A percentile compares a stretch with the other conserved stretches of the same genome.
These are phyloP conservation scores for Cryptotermes secundus DNA, from an alignment of 1,140 invertebrate species.

Conservation along the genomic window DNA sequence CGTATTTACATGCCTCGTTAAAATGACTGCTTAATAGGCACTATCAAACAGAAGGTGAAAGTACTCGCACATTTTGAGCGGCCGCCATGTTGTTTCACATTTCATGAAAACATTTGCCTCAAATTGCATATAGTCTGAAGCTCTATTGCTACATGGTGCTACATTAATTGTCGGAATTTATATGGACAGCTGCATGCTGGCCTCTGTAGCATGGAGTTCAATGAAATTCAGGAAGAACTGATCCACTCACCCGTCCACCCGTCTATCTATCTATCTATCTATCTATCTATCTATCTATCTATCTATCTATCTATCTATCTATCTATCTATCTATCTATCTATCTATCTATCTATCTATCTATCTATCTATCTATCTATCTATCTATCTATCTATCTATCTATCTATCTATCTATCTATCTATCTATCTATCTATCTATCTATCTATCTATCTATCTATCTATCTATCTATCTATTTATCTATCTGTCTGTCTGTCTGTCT, in stretches of 20 bases:
- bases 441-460: neutral
- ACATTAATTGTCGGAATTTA: too few relatives aligned
- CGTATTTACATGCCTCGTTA: too few relatives aligned
- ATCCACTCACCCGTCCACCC: too few relatives aligned
- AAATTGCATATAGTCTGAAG: too few relatives aligned
- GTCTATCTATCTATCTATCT: conserved; percentile 1
- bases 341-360: conserved; percentile 7
- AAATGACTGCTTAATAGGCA: too few relatives aligned
- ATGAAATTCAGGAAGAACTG: too few relatives aligned
- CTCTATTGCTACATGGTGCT: too few relatives aligned
- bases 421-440: conserved; percentile 7
- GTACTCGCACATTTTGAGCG: too few relatives aligned
- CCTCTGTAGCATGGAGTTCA: too few relatives aligned
- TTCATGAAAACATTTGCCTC: too few relatives aligned
- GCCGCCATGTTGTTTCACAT: too few relatives aligned
- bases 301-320: neutral
- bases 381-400: conserved; percentile 7
- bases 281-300: neutral
- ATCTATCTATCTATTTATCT: neutral
- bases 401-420: conserved; percentile 7
- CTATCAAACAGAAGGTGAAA: too few relatives aligned
- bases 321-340: neutral
- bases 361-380: conserved; percentile 7
- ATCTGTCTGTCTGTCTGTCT: neutral
- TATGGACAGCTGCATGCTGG: neutral